Base-by-base conservation (phyloP, 2,888 invertebrate species). In the Loripinus fragilis region DNA sequence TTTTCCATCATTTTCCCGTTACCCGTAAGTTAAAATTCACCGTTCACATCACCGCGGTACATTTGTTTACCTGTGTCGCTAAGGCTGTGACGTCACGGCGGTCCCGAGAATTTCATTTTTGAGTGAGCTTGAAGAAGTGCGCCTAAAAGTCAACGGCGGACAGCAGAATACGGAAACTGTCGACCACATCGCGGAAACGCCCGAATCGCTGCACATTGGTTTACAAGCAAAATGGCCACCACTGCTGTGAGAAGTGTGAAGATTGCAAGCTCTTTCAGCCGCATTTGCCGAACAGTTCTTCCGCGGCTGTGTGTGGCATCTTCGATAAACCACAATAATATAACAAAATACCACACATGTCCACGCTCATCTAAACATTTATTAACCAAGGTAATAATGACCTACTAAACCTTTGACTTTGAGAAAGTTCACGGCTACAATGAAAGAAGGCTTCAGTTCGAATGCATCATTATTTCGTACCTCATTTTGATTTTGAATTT, bases 211-310 rank as follows among this genome's bases (percentile, higher is more conserved):
- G n/a, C n/a, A n/a, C n/a, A n/a, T n/a, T n/a, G n/a, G n/a, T n/a
- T n/a, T n/a, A n/a, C n/a, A n/a, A n/a, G n/a, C 42, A 73, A 72
- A 45, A 81, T 81, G 81, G 81, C 81, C 28, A 74, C 81, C 76
- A 76, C 78, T 67, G 71, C 78, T 64, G 15, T 78, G 67, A 74
- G 74, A 75, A 75, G 64, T 50, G 33, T 28, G 28, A 60, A 60
- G 33, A 10, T 60, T 33, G 60, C 60, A 17, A 20, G 60, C 33
- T 60, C 60, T 7, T 33, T 60, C 1, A 60, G 33, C 20, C 60
- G 60, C 17, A 33, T 60, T 10, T 33, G 60, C 17, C 60, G 60
- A 15, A 33, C 30, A 2, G 60, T 33, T 3, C 5, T 33, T 60
- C 60, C 60, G 3, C 60, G 60, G 20, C 60, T 60, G 5, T 30